Conservation (phyloP, 2,113 vertebrate genomes). For the Podarcis cretensis region DNA sequence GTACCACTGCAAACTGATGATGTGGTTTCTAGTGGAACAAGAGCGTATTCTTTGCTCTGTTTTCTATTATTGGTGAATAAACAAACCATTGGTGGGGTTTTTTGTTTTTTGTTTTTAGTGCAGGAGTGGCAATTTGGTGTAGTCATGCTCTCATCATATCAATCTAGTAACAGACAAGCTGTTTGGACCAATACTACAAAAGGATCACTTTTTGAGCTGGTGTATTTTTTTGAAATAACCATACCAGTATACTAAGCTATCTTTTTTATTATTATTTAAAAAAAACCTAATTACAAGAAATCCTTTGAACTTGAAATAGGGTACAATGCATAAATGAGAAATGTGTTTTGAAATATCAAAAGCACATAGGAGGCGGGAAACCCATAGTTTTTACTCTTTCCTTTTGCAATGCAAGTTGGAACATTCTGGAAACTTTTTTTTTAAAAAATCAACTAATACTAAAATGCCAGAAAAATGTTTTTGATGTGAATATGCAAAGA, state of each 20-base stretch:
- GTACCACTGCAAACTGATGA: conserved; percentile 61
- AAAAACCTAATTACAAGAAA: conserved; percentile 38
- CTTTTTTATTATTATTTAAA: conserved; percentile 13
- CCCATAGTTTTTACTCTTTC: not conserved
- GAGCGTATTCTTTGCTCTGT: conserved; percentile 71
- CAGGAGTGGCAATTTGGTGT: conserved; percentile 36
- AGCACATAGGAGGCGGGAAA: not conserved
- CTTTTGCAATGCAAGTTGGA: not conserved
- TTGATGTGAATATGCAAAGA: not conserved
- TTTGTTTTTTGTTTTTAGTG: not conserved
- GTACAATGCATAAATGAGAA: conserved; percentile 23
- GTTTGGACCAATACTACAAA: conserved; percentile 56
- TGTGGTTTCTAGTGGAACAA: conserved; percentile 76
- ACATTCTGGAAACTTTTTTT: not conserved
- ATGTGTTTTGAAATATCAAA: not conserved
- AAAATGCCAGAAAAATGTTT: not conserved
- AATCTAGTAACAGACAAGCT: conserved; percentile 40
- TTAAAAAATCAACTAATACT: not conserved
- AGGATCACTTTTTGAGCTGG: conserved; percentile 42
- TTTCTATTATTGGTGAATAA: conserved; percentile 62
- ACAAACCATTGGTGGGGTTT: conserved; percentile 28
- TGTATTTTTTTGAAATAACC: conserved; percentile 44
- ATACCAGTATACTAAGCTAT: conserved; percentile 36
- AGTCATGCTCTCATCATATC: conserved; percentile 35
- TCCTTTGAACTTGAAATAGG: conserved; percentile 9